A percentile compares a stretch with the other conserved stretches of the same genome.
Evolutionary conservation across 2,888 invertebrate species (phyloP).

Genomic region (Melipona beecheii): DNA sequence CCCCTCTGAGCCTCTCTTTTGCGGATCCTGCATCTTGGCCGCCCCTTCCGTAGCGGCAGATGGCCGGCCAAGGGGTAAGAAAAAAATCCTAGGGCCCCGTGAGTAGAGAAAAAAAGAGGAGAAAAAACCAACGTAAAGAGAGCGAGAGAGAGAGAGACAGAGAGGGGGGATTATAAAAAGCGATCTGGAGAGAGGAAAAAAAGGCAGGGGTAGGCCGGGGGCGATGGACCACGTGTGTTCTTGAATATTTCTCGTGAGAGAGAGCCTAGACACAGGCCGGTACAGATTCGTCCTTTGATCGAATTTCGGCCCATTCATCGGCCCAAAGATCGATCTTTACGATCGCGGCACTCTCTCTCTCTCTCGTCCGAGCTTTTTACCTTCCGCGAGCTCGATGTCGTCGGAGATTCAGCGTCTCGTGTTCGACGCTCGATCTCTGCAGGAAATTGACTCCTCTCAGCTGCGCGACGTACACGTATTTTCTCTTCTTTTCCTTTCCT

Average conservation of each 20-base stretch:
- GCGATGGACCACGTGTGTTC: conserved; percentile 80
- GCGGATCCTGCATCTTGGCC: conserved; percentile 83
- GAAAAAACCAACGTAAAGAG: neutral
- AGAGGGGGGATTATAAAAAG: conserved; percentile 80
- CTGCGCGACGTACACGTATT: conserved; percentile 50
- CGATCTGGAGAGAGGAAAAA: conserved; percentile 77
- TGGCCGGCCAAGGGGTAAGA: conserved; percentile 85
- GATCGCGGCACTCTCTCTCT: conserved; percentile 47
- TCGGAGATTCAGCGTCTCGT: conserved; percentile 52
- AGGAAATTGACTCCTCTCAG: conserved; percentile 67
- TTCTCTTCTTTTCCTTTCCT: neutral
- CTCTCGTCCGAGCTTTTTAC: neutral
- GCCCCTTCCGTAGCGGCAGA: conserved; percentile 85
- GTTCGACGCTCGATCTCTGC: conserved; percentile 46
- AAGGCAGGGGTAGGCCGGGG: conserved; percentile 62
- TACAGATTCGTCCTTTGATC: conserved; percentile 77
- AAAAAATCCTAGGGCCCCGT: conserved; percentile 79
- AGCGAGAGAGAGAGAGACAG: neutral
- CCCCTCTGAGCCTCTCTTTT: conserved; percentile 49
- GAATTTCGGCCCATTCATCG: conserved; percentile 81
- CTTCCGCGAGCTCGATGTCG: conserved; percentile 33
- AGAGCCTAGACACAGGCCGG: conserved; percentile 54
- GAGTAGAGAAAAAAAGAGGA: conserved; percentile 52
- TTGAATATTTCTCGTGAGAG: conserved; percentile 74
- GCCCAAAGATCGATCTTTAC: conserved; percentile 64